These are phyloP conservation scores for Pristionchus pacificus DNA, from an alignment of 1,140 invertebrate species.

Conservation along the genomic window DNA sequence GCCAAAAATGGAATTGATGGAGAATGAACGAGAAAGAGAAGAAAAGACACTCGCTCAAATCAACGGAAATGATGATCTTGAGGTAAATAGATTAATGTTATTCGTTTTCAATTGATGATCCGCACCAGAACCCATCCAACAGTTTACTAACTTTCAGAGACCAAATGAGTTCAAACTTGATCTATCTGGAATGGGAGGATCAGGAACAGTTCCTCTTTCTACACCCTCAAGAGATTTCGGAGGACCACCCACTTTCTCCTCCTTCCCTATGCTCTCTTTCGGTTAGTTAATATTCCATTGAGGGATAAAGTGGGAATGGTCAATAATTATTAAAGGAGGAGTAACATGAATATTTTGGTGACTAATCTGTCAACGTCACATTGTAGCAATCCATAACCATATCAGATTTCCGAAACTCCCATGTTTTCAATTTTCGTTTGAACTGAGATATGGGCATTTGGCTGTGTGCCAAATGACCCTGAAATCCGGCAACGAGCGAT, in stretches of 20 bases:
- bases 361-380: too few relatives aligned
- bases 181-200: not conserved
- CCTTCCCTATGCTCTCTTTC: not conserved
- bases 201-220: not conserved
- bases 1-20: not conserved
- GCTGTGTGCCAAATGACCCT: too few relatives aligned
- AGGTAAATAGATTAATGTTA: too few relatives aligned
- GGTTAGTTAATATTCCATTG: not conserved
- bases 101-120: too few relatives aligned
- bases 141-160: not conserved
- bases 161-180: not conserved
- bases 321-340: too few relatives aligned
- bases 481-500: too few relatives aligned
- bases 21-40: not conserved
- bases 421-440: too few relatives aligned
- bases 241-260: not conserved
- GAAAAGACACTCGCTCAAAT: not conserved
- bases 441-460: too few relatives aligned
- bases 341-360: too few relatives aligned
- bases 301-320: too few relatives aligned
- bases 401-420: too few relatives aligned
- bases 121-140: not conserved
- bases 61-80: not conserved
- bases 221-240: not conserved
- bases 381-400: too few relatives aligned